phyloP scores from a whole-genome alignment of 2,797 vertebrate species.

The Semaprochilodus insignis region DNA sequence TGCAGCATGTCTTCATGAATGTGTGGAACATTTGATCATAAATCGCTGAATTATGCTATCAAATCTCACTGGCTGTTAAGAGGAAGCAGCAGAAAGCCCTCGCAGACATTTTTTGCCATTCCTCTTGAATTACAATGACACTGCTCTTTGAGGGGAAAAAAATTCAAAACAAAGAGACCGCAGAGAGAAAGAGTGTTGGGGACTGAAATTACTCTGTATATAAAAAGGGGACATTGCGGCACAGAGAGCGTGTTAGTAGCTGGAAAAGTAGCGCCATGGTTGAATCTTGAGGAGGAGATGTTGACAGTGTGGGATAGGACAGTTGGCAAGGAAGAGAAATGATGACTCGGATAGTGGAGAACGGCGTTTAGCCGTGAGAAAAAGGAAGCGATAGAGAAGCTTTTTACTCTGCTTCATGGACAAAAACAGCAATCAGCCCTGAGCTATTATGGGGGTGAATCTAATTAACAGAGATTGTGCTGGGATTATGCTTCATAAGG shows the following conservation, averaged over 20 bases:
- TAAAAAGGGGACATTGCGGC: not conserved
- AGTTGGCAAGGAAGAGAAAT: constrained; percentile 15
- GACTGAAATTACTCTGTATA: constrained; percentile 12
- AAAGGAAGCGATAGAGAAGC: not conserved
- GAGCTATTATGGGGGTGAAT: constrained; percentile 19
- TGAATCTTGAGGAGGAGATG: constrained; percentile 13
- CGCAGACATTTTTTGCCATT: not conserved
- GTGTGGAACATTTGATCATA: constrained; percentile 27
- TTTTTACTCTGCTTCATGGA: not conserved
- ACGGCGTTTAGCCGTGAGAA: not conserved
- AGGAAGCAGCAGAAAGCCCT: constrained; percentile 16
- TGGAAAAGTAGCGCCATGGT: constrained; percentile 22
- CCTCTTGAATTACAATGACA: constrained; percentile 15
- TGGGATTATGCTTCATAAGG: constrained; percentile 30
- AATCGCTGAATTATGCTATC: constrained; percentile 19
- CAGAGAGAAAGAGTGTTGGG: constrained; percentile 3
- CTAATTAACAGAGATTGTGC: constrained; percentile 28
- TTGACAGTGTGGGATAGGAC: constrained; percentile 13
- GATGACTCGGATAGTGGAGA: constrained; percentile 13
- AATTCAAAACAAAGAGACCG: constrained; percentile 3
- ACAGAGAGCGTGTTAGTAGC: constrained; percentile 23
- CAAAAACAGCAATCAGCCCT: constrained; percentile 34
- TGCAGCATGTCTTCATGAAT: constrained; percentile 37
- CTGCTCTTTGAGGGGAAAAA: constrained; percentile 10
- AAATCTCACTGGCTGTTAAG: constrained; percentile 21